A percentile compares a stretch with the other conserved stretches of the same genome.
phyloP scores from a whole-genome alignment of 2,888 invertebrate species.

The Calameuta filiformis region DNA sequence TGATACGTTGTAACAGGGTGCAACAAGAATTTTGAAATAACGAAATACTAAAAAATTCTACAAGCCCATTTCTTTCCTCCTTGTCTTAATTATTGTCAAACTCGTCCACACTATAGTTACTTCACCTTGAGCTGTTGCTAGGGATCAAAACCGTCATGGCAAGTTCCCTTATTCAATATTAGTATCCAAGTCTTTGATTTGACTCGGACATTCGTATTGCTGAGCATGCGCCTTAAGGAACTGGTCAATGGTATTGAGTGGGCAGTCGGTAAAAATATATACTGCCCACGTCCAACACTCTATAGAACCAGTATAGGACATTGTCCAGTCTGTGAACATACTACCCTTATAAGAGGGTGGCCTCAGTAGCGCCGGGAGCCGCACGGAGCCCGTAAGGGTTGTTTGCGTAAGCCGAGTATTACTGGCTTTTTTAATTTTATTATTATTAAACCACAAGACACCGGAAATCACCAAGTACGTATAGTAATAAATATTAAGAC shows the following conservation, averaged over 20 bases:
- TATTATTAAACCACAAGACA: background rate
- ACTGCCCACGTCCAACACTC: constrained; percentile 22
- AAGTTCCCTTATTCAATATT: background rate
- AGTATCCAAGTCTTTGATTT: background rate
- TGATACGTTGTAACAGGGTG: background rate
- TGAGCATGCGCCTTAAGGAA: constrained; percentile 56
- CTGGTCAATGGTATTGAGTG: constrained; percentile 63
- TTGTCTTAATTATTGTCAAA: background rate
- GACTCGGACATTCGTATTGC: constrained; percentile 15
- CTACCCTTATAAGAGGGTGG: constrained; percentile 16
- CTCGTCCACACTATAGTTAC: background rate
- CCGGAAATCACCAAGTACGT: background rate
- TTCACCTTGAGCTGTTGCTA: constrained; percentile 46
- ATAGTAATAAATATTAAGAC: background rate
- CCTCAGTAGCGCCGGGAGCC: constrained; percentile 44
- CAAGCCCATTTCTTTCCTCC: background rate
- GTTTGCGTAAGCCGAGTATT: background rate
- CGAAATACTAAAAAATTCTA: background rate
- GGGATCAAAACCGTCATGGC: constrained; percentile 4
- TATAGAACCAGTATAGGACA: constrained; percentile 51
- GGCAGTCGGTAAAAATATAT: constrained; percentile 51
- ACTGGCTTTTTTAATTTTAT: background rate
- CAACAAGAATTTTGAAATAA: background rate
- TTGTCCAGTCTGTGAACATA: constrained; percentile 51
- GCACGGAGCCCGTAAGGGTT: constrained; percentile 13